phyloP scores from a whole-genome alignment of 2,888 invertebrate species.

The Diarsia brunnea region DNA sequence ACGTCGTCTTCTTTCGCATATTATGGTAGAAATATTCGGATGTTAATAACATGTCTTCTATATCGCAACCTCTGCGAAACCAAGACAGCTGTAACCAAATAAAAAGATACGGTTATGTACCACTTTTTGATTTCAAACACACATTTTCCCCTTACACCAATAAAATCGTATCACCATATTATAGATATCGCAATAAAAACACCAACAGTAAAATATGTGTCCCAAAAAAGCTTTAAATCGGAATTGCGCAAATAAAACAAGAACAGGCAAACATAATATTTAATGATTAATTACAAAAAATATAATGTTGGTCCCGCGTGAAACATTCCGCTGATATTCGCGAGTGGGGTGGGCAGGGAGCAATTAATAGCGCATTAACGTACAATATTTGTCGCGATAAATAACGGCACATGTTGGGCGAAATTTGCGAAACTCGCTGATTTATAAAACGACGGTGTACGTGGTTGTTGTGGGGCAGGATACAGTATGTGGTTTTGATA shows the following conservation, averaged over 20 bases:
- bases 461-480: slow-evolving; percentile 29
- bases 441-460: slow-evolving; percentile 63
- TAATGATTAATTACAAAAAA: slow-evolving; percentile 66
- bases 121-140: background rate
- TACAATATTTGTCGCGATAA: slow-evolving; percentile 81
- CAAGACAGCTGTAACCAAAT: background rate
- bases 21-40: too few species aligned
- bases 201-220: background rate
- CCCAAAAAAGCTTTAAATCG: slow-evolving; percentile 27
- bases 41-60: too few species aligned
- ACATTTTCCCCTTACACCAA: slow-evolving; percentile 25
- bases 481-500: slow-evolving; percentile 12
- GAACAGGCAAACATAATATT: slow-evolving; percentile 57
- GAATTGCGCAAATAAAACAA: slow-evolving; percentile 42
- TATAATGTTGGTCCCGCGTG: slow-evolving; percentile 53
- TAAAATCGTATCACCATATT: slow-evolving; percentile 34
- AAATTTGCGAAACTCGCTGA: slow-evolving; percentile 66
- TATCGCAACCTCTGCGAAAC: too few species aligned
- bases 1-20: background rate
- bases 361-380: slow-evolving; percentile 76
- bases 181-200: slow-evolving; percentile 39
- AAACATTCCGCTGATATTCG: slow-evolving; percentile 56
- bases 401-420: slow-evolving; percentile 72
- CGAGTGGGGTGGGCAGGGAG: slow-evolving; percentile 52
- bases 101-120: accelerated